phyloP scores from a whole-genome alignment of 2,797 vertebrate genomes.

The Sorex maritimensis region DNA sequence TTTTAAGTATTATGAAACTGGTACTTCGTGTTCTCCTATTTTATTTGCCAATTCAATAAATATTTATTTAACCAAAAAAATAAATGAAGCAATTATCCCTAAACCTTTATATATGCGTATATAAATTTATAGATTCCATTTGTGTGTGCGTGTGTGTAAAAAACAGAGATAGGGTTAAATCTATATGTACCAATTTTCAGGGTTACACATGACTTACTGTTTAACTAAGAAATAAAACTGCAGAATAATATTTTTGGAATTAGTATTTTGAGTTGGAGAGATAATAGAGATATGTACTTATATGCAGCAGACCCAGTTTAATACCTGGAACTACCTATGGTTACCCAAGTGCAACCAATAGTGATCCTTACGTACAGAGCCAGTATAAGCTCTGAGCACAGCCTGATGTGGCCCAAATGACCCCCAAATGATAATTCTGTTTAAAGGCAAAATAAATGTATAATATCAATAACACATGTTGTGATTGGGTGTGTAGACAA shows the following conservation, averaged over 20 bases:
- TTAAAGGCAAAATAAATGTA: background rate
- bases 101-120: background rate
- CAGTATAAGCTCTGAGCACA: no score
- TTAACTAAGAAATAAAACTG: background rate
- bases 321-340: no score
- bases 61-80: background rate
- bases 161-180: background rate
- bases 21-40: no score
- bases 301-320: no score
- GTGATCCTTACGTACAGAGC: no score
- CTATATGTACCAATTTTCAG: background rate
- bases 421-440: background rate
- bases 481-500: background rate
- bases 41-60: background rate
- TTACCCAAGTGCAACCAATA: no score
- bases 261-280: no score
- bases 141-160: background rate
- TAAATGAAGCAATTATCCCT: background rate
- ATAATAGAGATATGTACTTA: no score
- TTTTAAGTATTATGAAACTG: no score
- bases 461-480: background rate
- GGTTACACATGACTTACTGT: background rate
- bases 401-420: no score
- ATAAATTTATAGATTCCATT: background rate
- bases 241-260: background rate